Evolutionary conservation across 2,888 invertebrate species (phyloP), one percentile per base, ranked within the genome.

Genomic region (Encarsia formosa): DNA sequence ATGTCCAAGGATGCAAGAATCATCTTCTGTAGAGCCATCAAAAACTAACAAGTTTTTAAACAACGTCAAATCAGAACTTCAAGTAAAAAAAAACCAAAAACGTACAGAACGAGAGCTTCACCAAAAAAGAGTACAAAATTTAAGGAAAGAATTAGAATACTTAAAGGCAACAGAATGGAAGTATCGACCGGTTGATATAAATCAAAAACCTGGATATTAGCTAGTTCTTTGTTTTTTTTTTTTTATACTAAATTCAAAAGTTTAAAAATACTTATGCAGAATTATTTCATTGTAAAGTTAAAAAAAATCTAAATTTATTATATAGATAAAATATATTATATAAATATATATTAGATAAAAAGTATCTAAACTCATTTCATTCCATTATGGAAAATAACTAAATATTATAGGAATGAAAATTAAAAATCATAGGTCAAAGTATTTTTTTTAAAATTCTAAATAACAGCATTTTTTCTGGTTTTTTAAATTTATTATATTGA

Each of bases 21-120:
- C 72, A 3, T 70, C 73, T 47, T 67, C 67, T 40, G 66, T 71
- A 1, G 71, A 73, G 39, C 59, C 59, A 34, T 63, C 66, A 1
- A 63, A 54, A 46, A 50, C 52, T 26, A 45, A 24, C 22, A 54
- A 57, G 51, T 54, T 52, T 22, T 43, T 57, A 42, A 54, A 43
- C 43, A 26, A 34, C 16, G 46, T 57, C 5, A 57, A 57, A 35
- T 49, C 43, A 18, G 54, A 54, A 4, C 26, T 57, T 3, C 45
- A 52, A 35, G 29, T 44, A 1, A 41, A 52, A 16, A 57, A 47
- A 40, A 29, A 43, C 15, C 49, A 52, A 13, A 46, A 54, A 37
- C 32, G 26, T 11, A 41, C 24, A 2, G 49, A 54, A 31, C 37
- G 34, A 18, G 57, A 57, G 20, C 52, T 54, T 22, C 57, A 57